Conservation (phyloP, 2,113 vertebrate species). For the Anhinga rufa region DNA sequence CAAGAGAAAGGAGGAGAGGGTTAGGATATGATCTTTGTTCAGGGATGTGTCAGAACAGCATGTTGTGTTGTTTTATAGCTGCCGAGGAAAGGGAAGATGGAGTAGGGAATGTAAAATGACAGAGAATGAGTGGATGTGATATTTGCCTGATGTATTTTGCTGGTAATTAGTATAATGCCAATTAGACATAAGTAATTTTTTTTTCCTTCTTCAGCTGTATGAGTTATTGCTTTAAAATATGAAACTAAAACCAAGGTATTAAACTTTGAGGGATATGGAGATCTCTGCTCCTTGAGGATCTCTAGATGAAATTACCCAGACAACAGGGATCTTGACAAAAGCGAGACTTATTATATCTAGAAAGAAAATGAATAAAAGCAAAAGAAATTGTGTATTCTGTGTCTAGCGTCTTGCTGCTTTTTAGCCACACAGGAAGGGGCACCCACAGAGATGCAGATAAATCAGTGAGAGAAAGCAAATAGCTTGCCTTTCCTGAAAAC, state of each 20-base stretch:
- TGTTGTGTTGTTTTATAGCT: conserved; percentile 23
- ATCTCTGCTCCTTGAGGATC: conserved; percentile 57
- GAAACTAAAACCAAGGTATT: conserved; percentile 44
- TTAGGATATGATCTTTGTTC: neutral
- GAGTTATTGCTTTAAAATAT: conserved; percentile 48
- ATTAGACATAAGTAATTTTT: conserved; percentile 49
- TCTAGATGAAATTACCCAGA: conserved; percentile 51
- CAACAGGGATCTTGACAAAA: conserved; percentile 60
- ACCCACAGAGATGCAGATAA: conserved; percentile 42
- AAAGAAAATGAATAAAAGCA: conserved; percentile 40
- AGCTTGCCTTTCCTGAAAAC: neutral
- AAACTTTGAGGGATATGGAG: conserved; percentile 25
- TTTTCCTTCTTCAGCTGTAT: neutral
- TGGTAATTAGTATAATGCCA: conserved; percentile 56
- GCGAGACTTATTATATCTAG: conserved; percentile 14
- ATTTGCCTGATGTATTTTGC: conserved; percentile 47
- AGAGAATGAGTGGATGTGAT: conserved; percentile 19
- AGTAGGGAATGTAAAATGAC: conserved; percentile 43
- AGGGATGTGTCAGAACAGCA: conserved; percentile 3
- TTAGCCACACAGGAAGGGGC: conserved; percentile 51
- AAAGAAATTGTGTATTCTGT: neutral
- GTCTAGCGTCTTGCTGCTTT: conserved; percentile 14
- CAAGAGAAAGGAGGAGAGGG: neutral
- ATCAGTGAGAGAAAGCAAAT: conserved; percentile 29
- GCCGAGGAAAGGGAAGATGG: conserved; percentile 27